Evolutionary conservation across 2,113 vertebrate species (phyloP), one percentile per base, ranked within the genome.

Genomic region (Mobula hypostoma): DNA sequence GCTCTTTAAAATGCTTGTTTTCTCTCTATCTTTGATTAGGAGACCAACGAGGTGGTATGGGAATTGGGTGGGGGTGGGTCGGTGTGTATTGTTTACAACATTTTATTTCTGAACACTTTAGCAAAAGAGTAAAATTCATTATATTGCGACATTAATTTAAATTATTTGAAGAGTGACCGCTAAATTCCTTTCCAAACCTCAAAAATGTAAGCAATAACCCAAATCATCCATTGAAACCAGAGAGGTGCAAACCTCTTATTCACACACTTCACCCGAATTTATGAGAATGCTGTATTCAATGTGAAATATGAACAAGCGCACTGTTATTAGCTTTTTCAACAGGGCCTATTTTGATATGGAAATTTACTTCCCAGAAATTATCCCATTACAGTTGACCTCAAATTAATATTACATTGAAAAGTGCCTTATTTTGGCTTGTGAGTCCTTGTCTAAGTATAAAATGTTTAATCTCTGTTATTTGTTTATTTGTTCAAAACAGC

Each of bases 151-250:
- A 48, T 7, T 93, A 40, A 93, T 56, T 56, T 36, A 74, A 70
- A 93, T 56, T 70, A 72, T 74, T 93, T 93, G 91, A 93, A 93
- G 91, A 74, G 68, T 93, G 91, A 76, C 91, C 91, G 70, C 91
- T 27, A 93, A 93, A 93, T 74, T 93, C 48, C 91, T 32, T 14
- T 74, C 91, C 91, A 93, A 76, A 74, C 91, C 91, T 76, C 91
- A 93, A 93, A 93, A 29, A 93, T 74, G 36, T 14, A 93, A 70
- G 21, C 48, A 93, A 93, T 93, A 93, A 74, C 17, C 91, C 70
- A 56, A 93, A 93, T 93, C 32, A 72, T 72, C 70, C 68, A 93
- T 29, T 92, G 90, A 92, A 92, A 92, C 66, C 90, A 32, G 90
- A 92, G 63, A 72, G n/a, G 17, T 72, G 63, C 66, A 92, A 83